phyloP scores from a whole-genome alignment of 1,140 invertebrate genomes.

The Drosophila elegans region DNA sequence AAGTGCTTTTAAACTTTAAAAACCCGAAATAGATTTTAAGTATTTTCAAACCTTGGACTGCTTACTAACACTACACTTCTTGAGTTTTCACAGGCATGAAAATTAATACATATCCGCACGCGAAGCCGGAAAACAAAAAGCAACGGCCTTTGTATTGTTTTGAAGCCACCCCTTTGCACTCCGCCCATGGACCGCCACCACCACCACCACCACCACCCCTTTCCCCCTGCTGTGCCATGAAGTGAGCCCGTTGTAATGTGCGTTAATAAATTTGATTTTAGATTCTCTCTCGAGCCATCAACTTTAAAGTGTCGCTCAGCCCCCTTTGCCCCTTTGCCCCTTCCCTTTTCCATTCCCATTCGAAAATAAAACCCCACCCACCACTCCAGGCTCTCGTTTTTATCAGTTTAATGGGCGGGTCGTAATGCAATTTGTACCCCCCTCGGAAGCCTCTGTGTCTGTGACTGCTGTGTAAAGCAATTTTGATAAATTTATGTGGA shows the following conservation, averaged over 20 bases:
- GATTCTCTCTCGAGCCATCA: constrained; percentile 65
- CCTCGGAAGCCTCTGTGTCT: constrained; percentile 11
- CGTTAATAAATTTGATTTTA: constrained; percentile 83
- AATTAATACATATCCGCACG: constrained; percentile 29
- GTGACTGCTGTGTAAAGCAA: constrained; percentile 76
- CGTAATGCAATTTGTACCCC: constrained; percentile 74
- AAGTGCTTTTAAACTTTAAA: not conserved
- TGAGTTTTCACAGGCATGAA: constrained; percentile 6
- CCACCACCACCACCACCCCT: not conserved
- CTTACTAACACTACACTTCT: constrained; percentile 2
- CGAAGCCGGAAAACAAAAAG: constrained; percentile 19
- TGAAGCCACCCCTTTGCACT: constrained; percentile 5
- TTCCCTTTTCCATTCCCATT: too few species aligned
- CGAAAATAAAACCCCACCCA: not conserved
- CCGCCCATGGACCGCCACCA: not conserved
- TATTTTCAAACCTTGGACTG: not conserved
- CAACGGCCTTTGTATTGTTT: constrained; percentile 30
- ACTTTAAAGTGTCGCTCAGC: constrained; percentile 72
- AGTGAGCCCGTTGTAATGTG: constrained; percentile 75
- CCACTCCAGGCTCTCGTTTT: constrained; percentile 58
- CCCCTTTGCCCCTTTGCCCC: not conserved
- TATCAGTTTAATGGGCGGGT: constrained; percentile 81
- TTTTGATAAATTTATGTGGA: constrained; percentile 83
- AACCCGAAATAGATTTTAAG: not conserved
- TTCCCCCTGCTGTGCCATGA: constrained; percentile 52